These are phyloP conservation scores for Polyergus mexicanus DNA, from an alignment of 1,140 invertebrate species.

Conservation along the genomic window DNA sequence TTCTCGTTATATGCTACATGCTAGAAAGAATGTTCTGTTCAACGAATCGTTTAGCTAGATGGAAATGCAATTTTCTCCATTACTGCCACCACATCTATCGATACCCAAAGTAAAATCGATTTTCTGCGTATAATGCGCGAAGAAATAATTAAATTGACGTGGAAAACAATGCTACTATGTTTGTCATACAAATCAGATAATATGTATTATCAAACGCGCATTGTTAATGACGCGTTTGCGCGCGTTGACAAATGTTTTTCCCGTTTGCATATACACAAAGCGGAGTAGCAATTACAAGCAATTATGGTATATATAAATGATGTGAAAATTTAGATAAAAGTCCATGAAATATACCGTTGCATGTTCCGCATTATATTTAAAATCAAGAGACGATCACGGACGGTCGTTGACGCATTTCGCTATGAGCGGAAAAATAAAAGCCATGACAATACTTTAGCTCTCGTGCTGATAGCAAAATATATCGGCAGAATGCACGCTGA, in stretches of 20 bases:
- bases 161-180: background rate
- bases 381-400: background rate
- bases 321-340: background rate
- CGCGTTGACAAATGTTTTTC: background rate
- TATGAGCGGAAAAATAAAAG: slow-evolving; percentile 20
- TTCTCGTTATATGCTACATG: background rate
- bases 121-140: background rate
- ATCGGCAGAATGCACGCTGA: slow-evolving; percentile 1
- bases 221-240: background rate
- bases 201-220: too few relatives aligned
- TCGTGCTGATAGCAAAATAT: slow-evolving; percentile 1
- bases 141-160: background rate
- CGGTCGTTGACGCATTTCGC: background rate
- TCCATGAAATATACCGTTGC: background rate
- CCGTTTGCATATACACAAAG: background rate
- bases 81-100: background rate
- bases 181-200: background rate
- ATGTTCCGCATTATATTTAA: slow-evolving; percentile 14
- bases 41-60: background rate
- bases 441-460: background rate
- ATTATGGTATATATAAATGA: background rate
- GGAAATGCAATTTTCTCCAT: background rate
- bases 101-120: background rate
- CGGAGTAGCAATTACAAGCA: background rate
- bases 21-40: background rate